phyloP scores from a whole-genome alignment of 2,113 vertebrate species.

The Lanius ludovicianus region DNA sequence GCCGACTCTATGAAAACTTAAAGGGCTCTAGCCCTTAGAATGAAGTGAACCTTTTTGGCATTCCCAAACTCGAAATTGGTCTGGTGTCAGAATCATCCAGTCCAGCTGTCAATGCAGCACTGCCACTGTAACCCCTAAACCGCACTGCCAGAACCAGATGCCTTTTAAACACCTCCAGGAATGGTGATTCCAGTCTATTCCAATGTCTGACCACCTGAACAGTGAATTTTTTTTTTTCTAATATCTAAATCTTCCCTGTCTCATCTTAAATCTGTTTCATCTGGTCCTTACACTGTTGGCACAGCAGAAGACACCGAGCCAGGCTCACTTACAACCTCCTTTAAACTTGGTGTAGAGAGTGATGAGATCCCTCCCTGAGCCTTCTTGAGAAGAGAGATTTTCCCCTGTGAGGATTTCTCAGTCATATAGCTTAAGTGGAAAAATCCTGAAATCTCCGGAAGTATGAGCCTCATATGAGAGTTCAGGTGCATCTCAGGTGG shows the following conservation, averaged over 20 bases:
- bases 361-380: neutral
- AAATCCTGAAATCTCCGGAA: neutral
- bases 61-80: neutral
- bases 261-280: neutral
- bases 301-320: rapidly evolving
- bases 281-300: neutral
- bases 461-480: too few relatives aligned
- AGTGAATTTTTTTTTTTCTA: neutral
- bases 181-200: neutral
- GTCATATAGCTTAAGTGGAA: neutral
- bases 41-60: neutral
- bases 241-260: neutral
- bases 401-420: neutral
- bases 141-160: too few relatives aligned
- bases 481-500: too few relatives aligned
- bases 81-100: neutral
- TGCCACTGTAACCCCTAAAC: neutral
- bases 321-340: neutral
- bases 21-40: neutral
- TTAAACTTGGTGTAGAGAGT: neutral
- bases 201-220: neutral
- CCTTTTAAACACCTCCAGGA: neutral
- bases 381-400: neutral
- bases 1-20: neutral
- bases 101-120: neutral